Percentiles rank a stretch among this genome's conserved stretches.
phyloP scores from a whole-genome alignment of 1,140 invertebrate species.

The Pseudoatta argentina region DNA sequence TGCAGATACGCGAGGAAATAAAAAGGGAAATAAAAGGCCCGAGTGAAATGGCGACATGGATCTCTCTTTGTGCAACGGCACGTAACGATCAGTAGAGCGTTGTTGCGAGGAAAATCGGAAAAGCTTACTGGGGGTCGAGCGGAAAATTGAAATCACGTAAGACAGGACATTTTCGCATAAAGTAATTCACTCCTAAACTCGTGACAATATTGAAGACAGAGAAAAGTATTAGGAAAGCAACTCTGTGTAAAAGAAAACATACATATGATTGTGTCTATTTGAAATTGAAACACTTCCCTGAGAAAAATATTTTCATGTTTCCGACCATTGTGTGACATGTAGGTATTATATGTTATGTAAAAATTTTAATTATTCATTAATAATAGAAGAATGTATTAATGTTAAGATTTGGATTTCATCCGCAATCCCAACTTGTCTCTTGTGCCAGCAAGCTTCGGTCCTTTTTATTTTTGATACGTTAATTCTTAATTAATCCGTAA shows the following conservation, averaged over 20 bases:
- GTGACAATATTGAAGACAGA: conserved; percentile 7
- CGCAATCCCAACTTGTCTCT: too few relatives aligned
- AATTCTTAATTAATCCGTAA: conserved; percentile 35
- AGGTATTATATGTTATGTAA: background rate
- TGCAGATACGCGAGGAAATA: conserved; percentile 30
- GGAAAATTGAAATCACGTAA: conserved; percentile 52
- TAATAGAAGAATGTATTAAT: background rate
- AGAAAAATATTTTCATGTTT: background rate
- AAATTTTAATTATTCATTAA: background rate
- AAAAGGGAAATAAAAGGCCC: conserved; percentile 32
- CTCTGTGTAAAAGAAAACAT: background rate
- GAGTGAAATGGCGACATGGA: conserved; percentile 41
- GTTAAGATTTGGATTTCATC: background rate
- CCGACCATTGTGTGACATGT: background rate
- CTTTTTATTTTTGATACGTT: conserved; percentile 3
- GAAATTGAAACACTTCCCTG: background rate
- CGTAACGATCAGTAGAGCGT: conserved; percentile 47
- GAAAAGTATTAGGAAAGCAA: background rate
- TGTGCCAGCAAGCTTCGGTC: too few relatives aligned
- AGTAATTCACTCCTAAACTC: conserved; percentile 4
- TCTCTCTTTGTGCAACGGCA: conserved; percentile 50
- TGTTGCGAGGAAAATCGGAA: conserved; percentile 39
- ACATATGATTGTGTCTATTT: background rate
- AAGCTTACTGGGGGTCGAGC: conserved; percentile 20
- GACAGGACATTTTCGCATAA: conserved; percentile 6